Conservation (phyloP, 2,797 vertebrate genomes). For the Tadarida brasiliensis region DNA sequence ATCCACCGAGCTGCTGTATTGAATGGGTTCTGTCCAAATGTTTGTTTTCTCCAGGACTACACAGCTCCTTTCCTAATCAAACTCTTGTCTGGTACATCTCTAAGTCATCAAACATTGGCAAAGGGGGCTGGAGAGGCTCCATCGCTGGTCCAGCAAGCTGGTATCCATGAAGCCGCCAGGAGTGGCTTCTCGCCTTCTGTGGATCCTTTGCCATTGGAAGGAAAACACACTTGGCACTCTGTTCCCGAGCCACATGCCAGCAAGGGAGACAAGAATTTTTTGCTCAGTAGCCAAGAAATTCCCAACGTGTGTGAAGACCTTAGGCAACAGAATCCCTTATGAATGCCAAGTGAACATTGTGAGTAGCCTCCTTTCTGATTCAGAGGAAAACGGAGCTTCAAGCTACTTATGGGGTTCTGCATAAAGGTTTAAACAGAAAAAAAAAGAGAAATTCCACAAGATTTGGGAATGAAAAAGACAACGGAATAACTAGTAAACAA, state of each 20-base stretch:
- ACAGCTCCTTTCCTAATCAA: slow-evolving; percentile 71
- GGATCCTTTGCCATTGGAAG: not conserved
- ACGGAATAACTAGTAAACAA: not conserved
- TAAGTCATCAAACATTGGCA: slow-evolving; percentile 48
- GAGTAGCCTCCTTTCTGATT: not conserved
- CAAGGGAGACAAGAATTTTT: not conserved
- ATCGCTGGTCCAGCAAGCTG: not conserved
- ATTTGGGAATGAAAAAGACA: not conserved
- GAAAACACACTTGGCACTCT: not conserved
- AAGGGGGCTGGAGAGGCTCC: slow-evolving; percentile 52
- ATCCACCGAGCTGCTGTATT: not conserved
- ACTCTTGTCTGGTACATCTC: not conserved
- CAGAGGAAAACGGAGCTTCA: not conserved
- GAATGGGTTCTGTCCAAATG: accelerated
- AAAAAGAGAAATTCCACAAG: not conserved
- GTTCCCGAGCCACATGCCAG: not conserved
- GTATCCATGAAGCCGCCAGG: not conserved
- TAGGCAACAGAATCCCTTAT: not conserved
- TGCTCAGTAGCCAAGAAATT: not conserved
- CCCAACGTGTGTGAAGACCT: not conserved
- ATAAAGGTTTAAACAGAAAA: not conserved
- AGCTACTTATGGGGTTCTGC: not conserved
- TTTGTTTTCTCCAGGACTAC: not conserved
- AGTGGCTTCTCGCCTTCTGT: not conserved
- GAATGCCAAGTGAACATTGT: not conserved